These are phyloP conservation scores for Minunthozetes semirufus DNA, from an alignment of 2,888 invertebrate genomes.

Conservation along the genomic window DNA sequence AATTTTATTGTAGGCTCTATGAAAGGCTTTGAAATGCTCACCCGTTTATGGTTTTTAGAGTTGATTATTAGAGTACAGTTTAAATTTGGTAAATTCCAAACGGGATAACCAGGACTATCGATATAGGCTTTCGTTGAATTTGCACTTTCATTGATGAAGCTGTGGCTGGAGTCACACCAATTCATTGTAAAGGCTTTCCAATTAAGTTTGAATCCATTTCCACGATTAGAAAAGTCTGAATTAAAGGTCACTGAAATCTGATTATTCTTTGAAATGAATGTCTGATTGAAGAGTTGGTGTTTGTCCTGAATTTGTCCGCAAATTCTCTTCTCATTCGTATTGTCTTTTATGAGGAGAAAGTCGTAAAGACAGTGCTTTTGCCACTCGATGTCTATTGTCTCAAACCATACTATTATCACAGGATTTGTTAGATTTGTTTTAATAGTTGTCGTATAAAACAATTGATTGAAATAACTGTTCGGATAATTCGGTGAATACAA, in stretches of 20 bases:
- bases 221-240: constrained; percentile 31
- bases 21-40: neutral
- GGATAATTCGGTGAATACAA: constrained; percentile 66
- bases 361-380: constrained; percentile 73
- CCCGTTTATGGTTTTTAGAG: constrained; percentile 48
- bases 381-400: constrained; percentile 62
- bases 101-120: constrained; percentile 64
- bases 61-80: constrained; percentile 65
- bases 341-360: constrained; percentile 58
- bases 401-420: constrained; percentile 57
- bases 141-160: neutral
- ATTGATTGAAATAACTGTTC: constrained; percentile 62
- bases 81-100: constrained; percentile 62
- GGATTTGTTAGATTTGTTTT: constrained; percentile 58
- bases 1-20: neutral
- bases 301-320: constrained; percentile 54
- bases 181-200: constrained; percentile 28
- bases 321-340: constrained; percentile 49
- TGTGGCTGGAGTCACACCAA: constrained; percentile 27
- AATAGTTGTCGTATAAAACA: constrained; percentile 64
- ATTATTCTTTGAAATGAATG: constrained; percentile 26
- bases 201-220: constrained; percentile 30
- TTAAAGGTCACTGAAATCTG: constrained; percentile 21
- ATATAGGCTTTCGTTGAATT: neutral
- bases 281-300: constrained; percentile 17